A percentile compares a stretch with the other conserved stretches of the same genome.
These are phyloP conservation scores for Falco rusticolus DNA, from an alignment of 2,797 vertebrate genomes.

Conservation along the genomic window DNA sequence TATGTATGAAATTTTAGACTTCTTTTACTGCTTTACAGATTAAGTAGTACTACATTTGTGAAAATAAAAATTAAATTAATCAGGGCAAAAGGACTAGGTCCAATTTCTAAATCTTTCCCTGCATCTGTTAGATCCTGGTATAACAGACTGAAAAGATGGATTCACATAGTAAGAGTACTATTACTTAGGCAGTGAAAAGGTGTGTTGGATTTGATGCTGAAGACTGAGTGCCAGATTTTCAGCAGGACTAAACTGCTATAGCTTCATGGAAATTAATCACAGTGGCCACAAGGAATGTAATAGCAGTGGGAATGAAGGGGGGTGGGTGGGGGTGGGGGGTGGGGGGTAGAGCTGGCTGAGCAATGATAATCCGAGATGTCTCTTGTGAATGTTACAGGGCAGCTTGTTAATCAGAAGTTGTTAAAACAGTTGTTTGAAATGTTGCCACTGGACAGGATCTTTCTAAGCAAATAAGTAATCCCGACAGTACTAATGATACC, in stretches of 20 bases:
- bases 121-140: neutral
- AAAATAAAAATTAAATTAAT: neutral
- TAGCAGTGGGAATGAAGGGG: neutral
- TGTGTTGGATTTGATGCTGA: conserved; percentile 32
- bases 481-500: conserved; percentile 61
- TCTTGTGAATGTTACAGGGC: neutral
- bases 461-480: conserved; percentile 74
- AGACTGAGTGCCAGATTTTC: conserved; percentile 2
- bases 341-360: neutral
- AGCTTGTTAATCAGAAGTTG: conserved; percentile 42
- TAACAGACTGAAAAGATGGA: neutral
- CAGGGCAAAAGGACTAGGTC: neutral
- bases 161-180: neutral
- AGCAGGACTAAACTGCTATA: neutral
- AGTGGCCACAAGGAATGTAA: neutral
- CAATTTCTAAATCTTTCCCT: neutral
- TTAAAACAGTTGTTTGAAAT: conserved; percentile 65
- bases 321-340: neutral
- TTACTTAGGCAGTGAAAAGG: conserved; percentile 28
- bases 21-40: neutral
- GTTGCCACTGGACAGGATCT: conserved; percentile 48
- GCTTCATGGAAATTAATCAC: neutral
- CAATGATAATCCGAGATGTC: neutral
- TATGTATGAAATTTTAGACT: neutral
- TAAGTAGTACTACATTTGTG: neutral